Percentiles rank a stretch among this genome's conserved stretches.
phyloP scores from a whole-genome alignment of 2,888 invertebrate genomes.

The Fragum sueziense region DNA sequence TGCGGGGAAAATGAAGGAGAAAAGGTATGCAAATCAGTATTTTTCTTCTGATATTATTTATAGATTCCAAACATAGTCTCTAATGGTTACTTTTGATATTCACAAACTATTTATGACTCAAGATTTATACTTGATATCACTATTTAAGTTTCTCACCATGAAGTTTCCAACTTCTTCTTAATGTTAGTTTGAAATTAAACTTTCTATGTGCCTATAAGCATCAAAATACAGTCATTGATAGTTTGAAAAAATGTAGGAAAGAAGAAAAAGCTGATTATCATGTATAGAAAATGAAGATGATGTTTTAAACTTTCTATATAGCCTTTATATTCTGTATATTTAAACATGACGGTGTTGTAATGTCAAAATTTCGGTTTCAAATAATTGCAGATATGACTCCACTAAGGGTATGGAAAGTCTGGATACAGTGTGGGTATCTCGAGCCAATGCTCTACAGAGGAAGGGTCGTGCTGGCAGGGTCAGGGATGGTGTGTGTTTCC shows the following conservation, averaged over 20 bases:
- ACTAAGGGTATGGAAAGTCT: conserved; percentile 88
- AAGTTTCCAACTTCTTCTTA: too few relatives aligned
- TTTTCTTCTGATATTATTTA: too few relatives aligned
- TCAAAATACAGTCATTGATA: too few relatives aligned
- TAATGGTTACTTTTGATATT: too few relatives aligned
- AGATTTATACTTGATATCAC: too few relatives aligned
- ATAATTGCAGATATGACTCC: conserved; percentile 74
- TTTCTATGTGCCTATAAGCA: too few relatives aligned
- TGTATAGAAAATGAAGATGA: neutral
- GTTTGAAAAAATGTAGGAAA: neutral
- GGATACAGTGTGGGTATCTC: conserved; percentile 90
- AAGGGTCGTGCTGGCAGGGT: conserved; percentile 94
- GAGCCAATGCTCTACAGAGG: conserved; percentile 93
- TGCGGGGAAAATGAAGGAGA: conserved; percentile 91
- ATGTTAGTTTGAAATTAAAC: too few relatives aligned
- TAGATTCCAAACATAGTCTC: too few relatives aligned
- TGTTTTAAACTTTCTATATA: neutral
- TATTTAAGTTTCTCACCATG: too few relatives aligned
- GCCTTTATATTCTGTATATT: neutral
- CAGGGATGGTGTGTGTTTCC: conserved; percentile 92
- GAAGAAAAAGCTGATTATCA: neutral
- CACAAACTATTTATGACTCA: too few relatives aligned
- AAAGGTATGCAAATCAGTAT: too few relatives aligned
- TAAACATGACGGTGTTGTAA: neutral
- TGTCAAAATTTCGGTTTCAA: neutral